A percentile compares a stretch with the other conserved stretches of the same genome.
Conservation (phyloP, 2,888 invertebrate genomes). For the Adelphocoris suturalis region DNA sequence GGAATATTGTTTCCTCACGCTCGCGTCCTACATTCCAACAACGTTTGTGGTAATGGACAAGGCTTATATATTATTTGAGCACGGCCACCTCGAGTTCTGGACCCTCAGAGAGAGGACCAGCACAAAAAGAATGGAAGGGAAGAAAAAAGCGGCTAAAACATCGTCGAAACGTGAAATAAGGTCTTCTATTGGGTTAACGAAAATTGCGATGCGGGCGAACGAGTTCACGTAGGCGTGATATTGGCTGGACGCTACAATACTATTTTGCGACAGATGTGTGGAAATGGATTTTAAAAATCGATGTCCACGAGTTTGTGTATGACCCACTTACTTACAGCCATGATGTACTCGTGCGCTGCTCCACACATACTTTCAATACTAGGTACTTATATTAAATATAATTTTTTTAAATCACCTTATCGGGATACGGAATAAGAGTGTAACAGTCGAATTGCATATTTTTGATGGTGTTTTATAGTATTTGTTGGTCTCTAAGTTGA, state of each 20-base stretch:
- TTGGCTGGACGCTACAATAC: slow-evolving; percentile 7
- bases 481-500: no score
- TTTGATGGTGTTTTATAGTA: no score
- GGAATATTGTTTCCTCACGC: slow-evolving; percentile 1
- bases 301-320: neutral
- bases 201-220: slow-evolving; percentile 4
- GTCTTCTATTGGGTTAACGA: slow-evolving; percentile 27
- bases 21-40: neutral
- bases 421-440: no score
- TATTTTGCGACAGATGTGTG: neutral
- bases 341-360: no score
- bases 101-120: neutral
- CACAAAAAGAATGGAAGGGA: neutral
- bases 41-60: slow-evolving; percentile 23
- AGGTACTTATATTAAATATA: no score
- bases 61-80: slow-evolving; percentile 26
- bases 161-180: slow-evolving; percentile 27
- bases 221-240: slow-evolving; percentile 36
- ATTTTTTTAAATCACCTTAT: no score
- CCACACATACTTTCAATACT: no score
- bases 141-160: neutral
- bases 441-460: no score
- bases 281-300: neutral
- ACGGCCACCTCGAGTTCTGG: neutral
- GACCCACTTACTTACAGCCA: neutral